Evolutionary conservation across 1,140 invertebrate species (phyloP).

Genomic region (Asbolus verrucosus): DNA sequence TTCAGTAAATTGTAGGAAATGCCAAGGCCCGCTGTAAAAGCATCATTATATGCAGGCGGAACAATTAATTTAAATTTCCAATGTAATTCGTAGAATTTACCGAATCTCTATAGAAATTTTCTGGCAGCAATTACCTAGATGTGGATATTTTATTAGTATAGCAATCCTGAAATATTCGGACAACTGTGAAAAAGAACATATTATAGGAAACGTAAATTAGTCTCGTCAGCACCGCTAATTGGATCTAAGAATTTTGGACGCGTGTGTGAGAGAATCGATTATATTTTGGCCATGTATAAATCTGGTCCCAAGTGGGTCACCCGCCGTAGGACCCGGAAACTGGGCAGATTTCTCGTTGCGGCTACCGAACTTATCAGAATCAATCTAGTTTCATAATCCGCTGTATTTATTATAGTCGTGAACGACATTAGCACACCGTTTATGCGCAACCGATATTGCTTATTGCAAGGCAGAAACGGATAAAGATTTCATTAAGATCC

Average conservation of each 20-base stretch:
- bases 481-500: slow-evolving; percentile 28
- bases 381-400: slow-evolving; percentile 43
- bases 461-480: slow-evolving; percentile 23
- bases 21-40: no score
- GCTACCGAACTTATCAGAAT: slow-evolving; percentile 42
- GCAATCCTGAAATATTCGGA: no score
- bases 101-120: no score
- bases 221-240: neutral
- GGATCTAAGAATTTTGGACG: slow-evolving; percentile 2
- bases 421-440: slow-evolving; percentile 35
- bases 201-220: slow-evolving; percentile 18
- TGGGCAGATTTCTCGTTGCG: slow-evolving; percentile 33
- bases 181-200: neutral
- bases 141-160: no score
- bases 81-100: no score
- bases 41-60: no score
- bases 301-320: slow-evolving; percentile 20
- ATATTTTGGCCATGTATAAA: slow-evolving; percentile 17
- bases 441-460: slow-evolving; percentile 38
- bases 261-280: slow-evolving; percentile 19
- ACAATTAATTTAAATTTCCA: no score
- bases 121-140: no score
- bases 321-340: slow-evolving; percentile 34
- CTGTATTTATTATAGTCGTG: slow-evolving; percentile 38
- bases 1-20: no score